phyloP scores from a whole-genome alignment of 2,797 vertebrate species.

The Lerista edwardsae region DNA sequence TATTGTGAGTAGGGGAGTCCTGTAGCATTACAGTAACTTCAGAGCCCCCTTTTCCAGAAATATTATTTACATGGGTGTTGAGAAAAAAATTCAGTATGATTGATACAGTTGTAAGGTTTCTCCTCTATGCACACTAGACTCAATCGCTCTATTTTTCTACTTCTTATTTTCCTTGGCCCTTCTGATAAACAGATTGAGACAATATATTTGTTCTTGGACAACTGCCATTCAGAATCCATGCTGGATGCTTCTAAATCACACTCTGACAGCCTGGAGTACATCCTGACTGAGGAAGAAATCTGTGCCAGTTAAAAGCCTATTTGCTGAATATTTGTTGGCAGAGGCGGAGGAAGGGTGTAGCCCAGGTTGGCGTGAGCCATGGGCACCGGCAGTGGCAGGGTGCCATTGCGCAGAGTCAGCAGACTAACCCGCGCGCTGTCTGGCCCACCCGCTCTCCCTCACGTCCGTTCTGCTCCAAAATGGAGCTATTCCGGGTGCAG shows the following conservation, averaged over 20 bases:
- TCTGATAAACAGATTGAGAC: neutral
- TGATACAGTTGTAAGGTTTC: neutral
- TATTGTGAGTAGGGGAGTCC: neutral
- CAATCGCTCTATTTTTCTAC: neutral
- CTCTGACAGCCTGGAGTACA: neutral
- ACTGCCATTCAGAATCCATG: neutral
- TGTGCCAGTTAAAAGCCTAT: neutral
- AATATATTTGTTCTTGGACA: neutral
- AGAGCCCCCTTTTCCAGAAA: neutral
- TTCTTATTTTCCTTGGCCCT: neutral
- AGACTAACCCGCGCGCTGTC: no score
- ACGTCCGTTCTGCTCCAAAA: no score
- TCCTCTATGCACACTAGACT: neutral
- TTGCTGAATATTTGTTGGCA: neutral
- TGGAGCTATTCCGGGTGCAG: no score
- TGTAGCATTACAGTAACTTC: neutral
- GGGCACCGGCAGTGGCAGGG: no score
- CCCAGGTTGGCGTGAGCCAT: no score
- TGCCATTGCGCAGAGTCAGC: no score
- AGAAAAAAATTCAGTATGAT: neutral
- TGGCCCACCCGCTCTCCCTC: no score
- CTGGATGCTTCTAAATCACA: neutral
- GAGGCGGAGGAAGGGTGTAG: no score
- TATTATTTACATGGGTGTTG: no score
- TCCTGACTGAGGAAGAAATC: neutral